Evolutionary conservation across 1,140 invertebrate species (phyloP), one percentile per base, ranked within the genome.

Genomic region (Pseudomyrmex dendroicus): DNA sequence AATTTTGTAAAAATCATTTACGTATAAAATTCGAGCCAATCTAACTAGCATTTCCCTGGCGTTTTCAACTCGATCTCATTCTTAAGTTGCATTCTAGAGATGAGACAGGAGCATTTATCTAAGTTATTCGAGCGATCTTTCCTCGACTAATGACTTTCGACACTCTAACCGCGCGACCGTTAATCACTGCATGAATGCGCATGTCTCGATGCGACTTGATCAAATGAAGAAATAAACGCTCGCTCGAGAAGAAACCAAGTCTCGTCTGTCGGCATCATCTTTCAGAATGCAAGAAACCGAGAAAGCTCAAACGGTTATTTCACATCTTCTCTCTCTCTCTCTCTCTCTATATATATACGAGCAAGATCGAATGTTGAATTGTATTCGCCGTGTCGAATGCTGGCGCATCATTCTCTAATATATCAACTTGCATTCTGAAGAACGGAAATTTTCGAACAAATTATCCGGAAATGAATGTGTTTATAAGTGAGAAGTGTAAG

Each of bases 111-210:
- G 54, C 84, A 56, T 86, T 90, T 82, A 89, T 78, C 78, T 64
- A 50, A 68, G 62, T 52, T 70, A 62, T 66, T 68, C 66, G 83
- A 87, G 61, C 77, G 74, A 85, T 88, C 83, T 78, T 84, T 72
- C 61, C 68, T 74, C 84, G 77, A 87, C 86, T 92, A 92, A 92
- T 91, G 92, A 91, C 80, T 91, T 84, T 86, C 86, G 91, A 91
- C 91, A 86, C 84, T 84, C 76, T 86, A 89, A 91, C 90, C 90
- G 72, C 84, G 84, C 86, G 89, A 90, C 89, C 91, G 91, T 92
- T 92, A 92, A 92, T 92, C 82, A 87, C 64, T 63, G 84, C 82
- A 84, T 87, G 86, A 88, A 67, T 57, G 86, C 52, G 73, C 67
- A 82, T 84, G 25, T 80, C 73, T 52, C 22, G 85, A 64, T 46